phyloP scores from a whole-genome alignment of 2,888 invertebrate genomes.

The Apeira syringaria region DNA sequence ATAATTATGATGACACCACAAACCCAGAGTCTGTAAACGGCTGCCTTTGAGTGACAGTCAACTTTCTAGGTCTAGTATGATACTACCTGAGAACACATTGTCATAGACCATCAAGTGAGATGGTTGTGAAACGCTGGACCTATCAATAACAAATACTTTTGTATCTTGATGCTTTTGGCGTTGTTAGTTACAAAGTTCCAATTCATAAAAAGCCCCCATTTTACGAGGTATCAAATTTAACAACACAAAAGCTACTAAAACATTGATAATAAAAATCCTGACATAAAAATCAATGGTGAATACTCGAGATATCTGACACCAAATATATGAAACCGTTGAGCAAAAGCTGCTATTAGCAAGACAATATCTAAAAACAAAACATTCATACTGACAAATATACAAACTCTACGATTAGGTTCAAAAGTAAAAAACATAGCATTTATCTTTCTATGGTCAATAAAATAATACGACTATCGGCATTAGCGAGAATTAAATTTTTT shows the following conservation, averaged over 20 bases:
- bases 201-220: conserved; percentile 28
- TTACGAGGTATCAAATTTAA: conserved; percentile 48
- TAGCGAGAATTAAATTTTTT: conserved; percentile 1
- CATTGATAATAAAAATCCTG: conserved; percentile 14
- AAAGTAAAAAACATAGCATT: not conserved
- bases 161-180: too few relatives aligned
- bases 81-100: too few relatives aligned
- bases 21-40: too few relatives aligned
- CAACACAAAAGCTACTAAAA: conserved; percentile 28
- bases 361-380: not conserved
- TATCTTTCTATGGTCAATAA: not conserved
- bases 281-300: conserved; percentile 27
- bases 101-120: too few relatives aligned
- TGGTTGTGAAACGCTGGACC: too few relatives aligned
- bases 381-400: not conserved
- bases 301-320: conserved; percentile 1
- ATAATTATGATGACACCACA: too few relatives aligned
- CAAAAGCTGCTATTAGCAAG: not conserved
- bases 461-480: conserved; percentile 1
- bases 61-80: too few relatives aligned
- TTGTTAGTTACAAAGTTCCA: conserved; percentile 3
- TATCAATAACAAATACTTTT: too few relatives aligned
- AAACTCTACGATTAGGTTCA: not conserved
- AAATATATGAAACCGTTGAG: not conserved
- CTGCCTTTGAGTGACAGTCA: too few relatives aligned